Evolutionary conservation across 1,140 invertebrate species (phyloP).

Genomic region (Hycleus phaleratus): DNA sequence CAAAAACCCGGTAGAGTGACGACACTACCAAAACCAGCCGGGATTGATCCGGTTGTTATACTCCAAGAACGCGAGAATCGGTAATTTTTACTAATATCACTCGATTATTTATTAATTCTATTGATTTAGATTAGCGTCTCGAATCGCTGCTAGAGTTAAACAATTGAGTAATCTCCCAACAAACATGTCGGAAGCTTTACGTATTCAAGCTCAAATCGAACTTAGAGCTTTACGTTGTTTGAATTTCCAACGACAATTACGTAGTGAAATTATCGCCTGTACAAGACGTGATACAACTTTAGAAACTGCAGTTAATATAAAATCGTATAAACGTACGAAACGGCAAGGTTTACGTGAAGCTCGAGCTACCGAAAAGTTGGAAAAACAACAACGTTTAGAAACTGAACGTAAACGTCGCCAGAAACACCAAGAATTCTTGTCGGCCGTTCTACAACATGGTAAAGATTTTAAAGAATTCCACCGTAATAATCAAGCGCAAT

Average conservation of each 20-base stretch:
- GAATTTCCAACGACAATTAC: slow-evolving; percentile 89
- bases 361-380: slow-evolving; percentile 93
- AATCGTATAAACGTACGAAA: slow-evolving; percentile 94
- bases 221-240: slow-evolving; percentile 83
- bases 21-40: slow-evolving; percentile 79
- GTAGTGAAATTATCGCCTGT: slow-evolving; percentile 77
- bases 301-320: slow-evolving; percentile 94
- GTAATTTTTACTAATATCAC: too few species aligned
- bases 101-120: too few species aligned
- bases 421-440: slow-evolving; percentile 94
- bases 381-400: slow-evolving; percentile 97
- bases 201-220: slow-evolving; percentile 91
- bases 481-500: slow-evolving; percentile 78
- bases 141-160: slow-evolving; percentile 79
- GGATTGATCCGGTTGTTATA: slow-evolving; percentile 87
- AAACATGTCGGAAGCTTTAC: slow-evolving; percentile 85
- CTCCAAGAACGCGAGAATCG: slow-evolving; percentile 92
- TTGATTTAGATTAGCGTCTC: slow-evolving; percentile 52
- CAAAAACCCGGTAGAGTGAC: slow-evolving; percentile 74
- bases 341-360: slow-evolving; percentile 92
- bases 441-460: slow-evolving; percentile 90
- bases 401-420: slow-evolving; percentile 93
- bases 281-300: slow-evolving; percentile 89
- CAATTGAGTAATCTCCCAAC: slow-evolving; percentile 75
- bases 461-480: slow-evolving; percentile 98